Evolutionary conservation across 2,113 vertebrate genomes (phyloP).

Genomic region (Trogon melanurus): DNA sequence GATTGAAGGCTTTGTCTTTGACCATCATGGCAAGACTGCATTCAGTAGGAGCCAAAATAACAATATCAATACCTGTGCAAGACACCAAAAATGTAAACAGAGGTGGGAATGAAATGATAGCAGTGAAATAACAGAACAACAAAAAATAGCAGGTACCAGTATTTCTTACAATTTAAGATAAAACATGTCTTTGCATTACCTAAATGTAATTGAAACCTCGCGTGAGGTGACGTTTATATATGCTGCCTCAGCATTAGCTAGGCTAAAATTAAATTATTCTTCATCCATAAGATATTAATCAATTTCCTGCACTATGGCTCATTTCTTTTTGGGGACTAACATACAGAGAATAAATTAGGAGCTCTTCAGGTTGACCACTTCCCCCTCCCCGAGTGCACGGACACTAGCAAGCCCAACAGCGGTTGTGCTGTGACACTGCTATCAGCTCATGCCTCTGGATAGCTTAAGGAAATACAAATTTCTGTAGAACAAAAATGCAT

Average conservation of each 20-base stretch:
- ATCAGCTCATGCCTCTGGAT: neutral
- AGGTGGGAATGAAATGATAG: neutral
- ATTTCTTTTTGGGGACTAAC: neutral
- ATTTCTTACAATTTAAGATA: neutral
- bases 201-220: neutral
- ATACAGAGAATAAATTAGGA: neutral
- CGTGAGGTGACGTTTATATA: neutral
- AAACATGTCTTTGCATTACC: neutral
- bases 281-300: neutral
- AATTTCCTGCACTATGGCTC: neutral
- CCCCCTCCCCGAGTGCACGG: accelerated
- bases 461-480: neutral
- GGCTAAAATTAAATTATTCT: neutral
- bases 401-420: neutral
- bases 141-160: neutral
- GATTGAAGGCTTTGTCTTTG: neutral
- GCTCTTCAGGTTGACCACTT: neutral
- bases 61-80: neutral
- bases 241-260: neutral
- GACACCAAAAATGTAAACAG: neutral
- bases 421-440: neutral
- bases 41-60: neutral
- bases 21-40: neutral
- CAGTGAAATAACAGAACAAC: neutral
- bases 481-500: neutral